phyloP scores from a whole-genome alignment of 53 echinoderm and acorn worm genomes.

The Zoroaster sp. region DNA sequence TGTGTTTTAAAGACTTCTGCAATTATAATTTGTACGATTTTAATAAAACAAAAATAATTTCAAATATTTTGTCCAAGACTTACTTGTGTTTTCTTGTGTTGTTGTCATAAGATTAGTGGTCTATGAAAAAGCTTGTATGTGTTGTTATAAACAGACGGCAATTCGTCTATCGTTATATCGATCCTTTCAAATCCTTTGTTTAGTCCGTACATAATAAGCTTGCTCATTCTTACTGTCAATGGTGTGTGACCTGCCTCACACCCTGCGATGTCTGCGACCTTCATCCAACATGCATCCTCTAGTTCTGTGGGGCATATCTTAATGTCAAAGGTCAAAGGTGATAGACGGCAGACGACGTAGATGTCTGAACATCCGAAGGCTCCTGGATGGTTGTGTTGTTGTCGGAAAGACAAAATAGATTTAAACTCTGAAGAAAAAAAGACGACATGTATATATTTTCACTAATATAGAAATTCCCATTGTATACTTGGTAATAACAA shows the following conservation, averaged over 20 bases:
- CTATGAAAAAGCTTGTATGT: conserved; percentile 89
- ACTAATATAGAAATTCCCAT: no score
- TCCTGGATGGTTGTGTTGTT: conserved; percentile 86
- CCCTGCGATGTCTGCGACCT: conserved; percentile 62
- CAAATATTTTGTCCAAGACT: background rate
- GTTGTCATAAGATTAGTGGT: background rate
- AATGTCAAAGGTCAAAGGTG: conserved; percentile 94
- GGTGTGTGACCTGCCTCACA: conserved; percentile 60
- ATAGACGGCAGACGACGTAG: conserved; percentile 88
- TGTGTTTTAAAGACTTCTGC: no score
- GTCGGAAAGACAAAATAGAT: conserved; percentile 88
- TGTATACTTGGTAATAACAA: no score
- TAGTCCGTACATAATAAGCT: conserved; percentile 66
- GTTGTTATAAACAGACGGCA: conserved; percentile 83
- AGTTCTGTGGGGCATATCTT: conserved; percentile 79
- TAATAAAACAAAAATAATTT: background rate
- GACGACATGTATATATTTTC: no score
- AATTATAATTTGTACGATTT: no score
- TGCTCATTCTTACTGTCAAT: conserved; percentile 69
- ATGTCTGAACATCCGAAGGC: conserved; percentile 94
- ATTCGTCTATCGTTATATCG: conserved; percentile 78
- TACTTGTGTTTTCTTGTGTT: background rate
- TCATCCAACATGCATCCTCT: conserved; percentile 83
- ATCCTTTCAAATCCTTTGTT: conserved; percentile 73
- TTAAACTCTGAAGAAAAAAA: conserved; percentile 74